These are phyloP conservation scores for Progne subis DNA, from an alignment of 2,113 vertebrate species.

Conservation along the genomic window DNA sequence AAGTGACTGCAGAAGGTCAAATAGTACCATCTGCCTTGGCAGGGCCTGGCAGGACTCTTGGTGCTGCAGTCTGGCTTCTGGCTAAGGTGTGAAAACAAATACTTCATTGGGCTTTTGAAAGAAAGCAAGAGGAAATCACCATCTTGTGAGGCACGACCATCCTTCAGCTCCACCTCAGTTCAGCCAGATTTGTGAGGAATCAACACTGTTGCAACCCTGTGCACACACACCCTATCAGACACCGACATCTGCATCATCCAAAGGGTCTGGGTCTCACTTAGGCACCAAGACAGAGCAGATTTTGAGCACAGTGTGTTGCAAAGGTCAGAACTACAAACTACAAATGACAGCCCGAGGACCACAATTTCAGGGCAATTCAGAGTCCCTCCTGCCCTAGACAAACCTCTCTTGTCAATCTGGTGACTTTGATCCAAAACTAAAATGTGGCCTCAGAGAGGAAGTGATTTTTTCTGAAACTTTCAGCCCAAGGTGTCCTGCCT, in stretches of 20 bases:
- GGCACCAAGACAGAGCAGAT: background rate
- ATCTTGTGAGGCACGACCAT: background rate
- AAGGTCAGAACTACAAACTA: background rate
- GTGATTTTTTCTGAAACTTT: background rate
- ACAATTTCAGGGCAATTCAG: background rate
- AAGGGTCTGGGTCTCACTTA: background rate
- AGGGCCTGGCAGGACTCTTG: background rate
- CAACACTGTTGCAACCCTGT: background rate
- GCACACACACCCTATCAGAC: background rate
- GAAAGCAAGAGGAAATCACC: background rate
- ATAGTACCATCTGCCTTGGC: background rate
- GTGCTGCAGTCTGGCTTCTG: background rate
- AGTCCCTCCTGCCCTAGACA: background rate
- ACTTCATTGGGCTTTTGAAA: background rate
- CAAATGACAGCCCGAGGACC: background rate
- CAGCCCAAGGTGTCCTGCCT: background rate
- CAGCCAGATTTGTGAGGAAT: background rate
- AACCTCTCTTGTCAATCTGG: background rate
- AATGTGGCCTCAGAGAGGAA: background rate
- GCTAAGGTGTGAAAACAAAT: background rate
- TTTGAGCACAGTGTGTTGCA: background rate
- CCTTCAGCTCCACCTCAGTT: background rate
- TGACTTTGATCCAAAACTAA: background rate
- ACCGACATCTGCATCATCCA: fast-evolving
- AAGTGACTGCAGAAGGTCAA: background rate